These are phyloP conservation scores for Platycheirus albimanus DNA, from an alignment of 2,888 invertebrate species.

Conservation along the genomic window DNA sequence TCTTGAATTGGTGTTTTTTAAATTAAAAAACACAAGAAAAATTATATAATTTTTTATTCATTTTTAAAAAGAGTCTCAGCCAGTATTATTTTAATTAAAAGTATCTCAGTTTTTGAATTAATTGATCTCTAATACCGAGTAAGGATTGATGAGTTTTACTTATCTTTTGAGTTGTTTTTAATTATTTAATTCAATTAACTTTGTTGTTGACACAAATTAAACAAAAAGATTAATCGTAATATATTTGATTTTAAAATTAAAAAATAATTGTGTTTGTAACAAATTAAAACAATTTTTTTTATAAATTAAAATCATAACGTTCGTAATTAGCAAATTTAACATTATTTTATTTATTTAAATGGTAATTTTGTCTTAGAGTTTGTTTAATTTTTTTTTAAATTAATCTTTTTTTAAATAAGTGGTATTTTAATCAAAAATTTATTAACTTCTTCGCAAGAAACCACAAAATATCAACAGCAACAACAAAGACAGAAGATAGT, in stretches of 20 bases:
- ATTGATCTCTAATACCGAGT: conserved; percentile 53
- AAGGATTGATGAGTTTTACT: conserved; percentile 67
- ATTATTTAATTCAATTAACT: conserved; percentile 51
- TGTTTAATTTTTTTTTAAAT: conserved; percentile 54
- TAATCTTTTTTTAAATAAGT: conserved; percentile 36
- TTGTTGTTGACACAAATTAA: conserved; percentile 69
- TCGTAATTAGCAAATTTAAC: conserved; percentile 63
- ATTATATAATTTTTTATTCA: too few species aligned
- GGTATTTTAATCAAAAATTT: conserved; percentile 23
- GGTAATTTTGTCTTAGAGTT: conserved; percentile 32
- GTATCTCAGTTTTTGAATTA: conserved; percentile 29
- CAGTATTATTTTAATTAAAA: conserved; percentile 37
- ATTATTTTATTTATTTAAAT: conserved; percentile 59
- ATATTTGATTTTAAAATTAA: too few species aligned
- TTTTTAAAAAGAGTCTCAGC: conserved; percentile 62
- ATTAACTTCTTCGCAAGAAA: conserved; percentile 42
- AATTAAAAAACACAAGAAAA: too few species aligned
- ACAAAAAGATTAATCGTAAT: conserved; percentile 23
- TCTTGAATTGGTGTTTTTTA: conserved; percentile 27
- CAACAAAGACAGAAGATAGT: conserved; percentile 74
- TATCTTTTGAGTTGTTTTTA: conserved; percentile 50
- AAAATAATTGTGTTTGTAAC: conserved; percentile 63
- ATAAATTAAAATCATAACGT: background rate
- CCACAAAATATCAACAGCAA: conserved; percentile 33
- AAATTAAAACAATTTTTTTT: conserved; percentile 57